Base-by-base conservation (phyloP, 2,113 vertebrate genomes). In the Eleginops maclovinus region DNA sequence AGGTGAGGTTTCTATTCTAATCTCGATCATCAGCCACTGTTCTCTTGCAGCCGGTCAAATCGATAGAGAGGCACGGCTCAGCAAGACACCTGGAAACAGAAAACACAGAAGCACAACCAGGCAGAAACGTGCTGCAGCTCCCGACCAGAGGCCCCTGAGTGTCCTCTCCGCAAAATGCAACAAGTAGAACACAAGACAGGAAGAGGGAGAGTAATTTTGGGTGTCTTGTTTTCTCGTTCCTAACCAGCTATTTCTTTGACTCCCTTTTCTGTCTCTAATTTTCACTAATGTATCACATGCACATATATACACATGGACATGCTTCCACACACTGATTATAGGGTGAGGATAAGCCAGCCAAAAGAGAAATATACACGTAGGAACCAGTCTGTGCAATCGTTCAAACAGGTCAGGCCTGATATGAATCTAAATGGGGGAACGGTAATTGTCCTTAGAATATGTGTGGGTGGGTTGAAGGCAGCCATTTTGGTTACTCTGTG, bases 1-100 rank as follows among this genome's bases (percentile, higher is more conserved):
- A 82, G 80, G 81, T 84, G 80, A 77, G 70, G 83, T 82, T 89
- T 91, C 82, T 85, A 87, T 86, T 90, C 76, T 83, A 84, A 84
- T 84, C 84, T 77, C 43, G 0, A 83, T 70, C 71, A 91, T 88
- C 75, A 81, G 76, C 76, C 59, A 66, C 62, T 84, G 79, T 78
- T 90, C 82, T 83, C 19, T 77, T 76, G 82, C 71, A 91, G 82
- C 61, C 40, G 55, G 69, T 77, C 79, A 81, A 81, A 91, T 88
- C 85, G 70, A 93, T 85, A 73, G 72, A 86, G 80, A 72, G 65
- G 63, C 44, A 16, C 1, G 36, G 84, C 82, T 84, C 86, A 83
- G 84, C 10, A 40, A 76, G 82, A 78, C 79, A 81, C 62, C 74
- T 84, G 79, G 14, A 78, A 83, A 81, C 60, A 75, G 65, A 77